Evolutionary conservation across 1,140 invertebrate genomes (phyloP).

Genomic region (Aethina tumida): DNA sequence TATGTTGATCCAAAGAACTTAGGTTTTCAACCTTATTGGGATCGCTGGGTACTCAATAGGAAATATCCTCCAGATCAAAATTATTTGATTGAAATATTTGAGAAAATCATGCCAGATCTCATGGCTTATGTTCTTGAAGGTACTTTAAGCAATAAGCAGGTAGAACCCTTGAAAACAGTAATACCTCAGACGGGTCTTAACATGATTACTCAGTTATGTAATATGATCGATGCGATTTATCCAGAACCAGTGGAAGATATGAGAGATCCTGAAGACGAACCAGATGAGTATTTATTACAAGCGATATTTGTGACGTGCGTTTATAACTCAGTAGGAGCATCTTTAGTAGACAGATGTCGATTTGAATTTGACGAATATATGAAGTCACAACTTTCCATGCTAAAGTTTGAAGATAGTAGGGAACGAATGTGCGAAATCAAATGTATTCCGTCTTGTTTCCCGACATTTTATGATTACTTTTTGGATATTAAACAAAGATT

Average conservation of each 20-base stretch:
- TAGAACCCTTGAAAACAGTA: constrained; percentile 65
- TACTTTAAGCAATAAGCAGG: constrained; percentile 58
- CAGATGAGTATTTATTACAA: constrained; percentile 48
- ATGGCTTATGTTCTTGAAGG: constrained; percentile 71
- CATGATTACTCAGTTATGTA: constrained; percentile 76
- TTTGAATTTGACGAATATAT: constrained; percentile 68
- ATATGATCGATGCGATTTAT: constrained; percentile 62
- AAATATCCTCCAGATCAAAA: constrained; percentile 42
- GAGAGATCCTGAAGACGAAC: constrained; percentile 39
- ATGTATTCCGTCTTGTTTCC: constrained; percentile 55
- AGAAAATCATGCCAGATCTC: constrained; percentile 60
- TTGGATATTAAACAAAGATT: constrained; percentile 54
- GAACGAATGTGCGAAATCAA: constrained; percentile 56
- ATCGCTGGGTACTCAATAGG: constrained; percentile 58
- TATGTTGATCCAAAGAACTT: constrained; percentile 87
- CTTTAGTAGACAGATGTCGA: constrained; percentile 57
- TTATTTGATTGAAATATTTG: constrained; percentile 49
- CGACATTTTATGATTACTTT: constrained; percentile 72
- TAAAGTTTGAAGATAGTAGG: constrained; percentile 49
- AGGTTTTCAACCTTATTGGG: constrained; percentile 76
- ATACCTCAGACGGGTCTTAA: constrained; percentile 76
- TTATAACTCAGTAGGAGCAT: constrained; percentile 76
- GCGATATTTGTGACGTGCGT: constrained; percentile 65
- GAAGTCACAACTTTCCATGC: constrained; percentile 63
- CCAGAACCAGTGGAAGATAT: constrained; percentile 34